Base-by-base conservation (phyloP, 2,888 invertebrate species). In the Osmoderma eremita region DNA sequence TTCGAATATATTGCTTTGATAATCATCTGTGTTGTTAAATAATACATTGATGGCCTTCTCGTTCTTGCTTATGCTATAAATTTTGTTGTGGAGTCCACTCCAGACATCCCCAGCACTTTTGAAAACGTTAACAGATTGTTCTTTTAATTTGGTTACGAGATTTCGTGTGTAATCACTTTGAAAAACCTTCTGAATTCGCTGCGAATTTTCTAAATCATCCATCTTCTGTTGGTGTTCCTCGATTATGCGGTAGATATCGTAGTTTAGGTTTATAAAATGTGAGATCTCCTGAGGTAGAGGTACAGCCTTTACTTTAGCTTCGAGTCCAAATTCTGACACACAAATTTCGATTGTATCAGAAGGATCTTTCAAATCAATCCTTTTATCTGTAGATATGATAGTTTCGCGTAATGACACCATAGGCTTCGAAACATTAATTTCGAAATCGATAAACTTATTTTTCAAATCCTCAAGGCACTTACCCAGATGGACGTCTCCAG, bases 401-500 rank as follows among this genome's bases (percentile, higher is more conserved):
- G 98, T 99, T 83, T 99, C 99, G 73, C 94, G 87, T 78, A 98
- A 95, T 4, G 98, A 94, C 0, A 99, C 98, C 75, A 99, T 98
- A 0, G 98, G 98, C 77, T 93, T 90, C 0, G 98, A 98, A 0
- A 94, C 95, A 70, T 90, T 90, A n/a, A 98, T 85, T 56, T 94
- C 91, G 68, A 95, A 88, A 80, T 91, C 91, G 0, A 93, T 94
- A 83, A 94, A 97, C 72, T 89, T 88, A 67, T 84, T 86, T 74
- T 88, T 90, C 62, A 99, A 86, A 84, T 99, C 99, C 78, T 94
- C 93, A 3, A 99, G 84, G 83, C 99, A 99, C 78, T 97, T 90
- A 79, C 98, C 94, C 62, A 99, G 86, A 82, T 99, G 99, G 1
- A 99, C 94, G 84, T 99, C 97, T 0, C 99, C 99, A 1, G 98